phyloP scores from a whole-genome alignment of 2,113 vertebrate genomes.

The Onychostoma macrolepis region DNA sequence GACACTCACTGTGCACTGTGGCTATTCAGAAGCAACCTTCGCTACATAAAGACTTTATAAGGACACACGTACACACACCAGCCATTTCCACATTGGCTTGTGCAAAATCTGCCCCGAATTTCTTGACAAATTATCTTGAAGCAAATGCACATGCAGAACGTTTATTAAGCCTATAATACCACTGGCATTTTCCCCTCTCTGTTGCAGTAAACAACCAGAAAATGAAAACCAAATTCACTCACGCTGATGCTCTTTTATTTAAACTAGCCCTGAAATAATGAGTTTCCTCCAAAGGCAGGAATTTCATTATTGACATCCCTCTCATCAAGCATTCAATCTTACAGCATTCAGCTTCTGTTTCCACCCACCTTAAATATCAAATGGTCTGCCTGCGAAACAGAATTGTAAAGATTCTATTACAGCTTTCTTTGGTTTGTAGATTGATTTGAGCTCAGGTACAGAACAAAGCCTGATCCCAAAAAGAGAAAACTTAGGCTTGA shows the following conservation, averaged over 20 bases:
- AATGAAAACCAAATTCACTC: conserved; percentile 62
- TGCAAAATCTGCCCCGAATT: conserved; percentile 60
- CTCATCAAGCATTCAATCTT: conserved; percentile 53
- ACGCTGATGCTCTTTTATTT: conserved; percentile 66
- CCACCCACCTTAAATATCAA: conserved; percentile 22
- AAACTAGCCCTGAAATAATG: conserved; percentile 60
- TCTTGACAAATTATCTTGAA: conserved; percentile 66
- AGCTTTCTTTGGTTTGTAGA: neutral
- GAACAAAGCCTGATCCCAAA: neutral
- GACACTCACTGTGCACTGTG: neutral
- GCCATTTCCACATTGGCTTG: conserved; percentile 61
- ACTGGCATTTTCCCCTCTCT: conserved; percentile 56
- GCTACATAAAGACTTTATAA: neutral
- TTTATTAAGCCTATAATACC: conserved; percentile 62
- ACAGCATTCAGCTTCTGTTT: conserved; percentile 16
- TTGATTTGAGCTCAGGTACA: neutral
- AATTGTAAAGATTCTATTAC: conserved; percentile 26
- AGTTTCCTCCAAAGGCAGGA: conserved; percentile 58
- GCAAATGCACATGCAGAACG: conserved; percentile 72
- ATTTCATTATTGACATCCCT: conserved; percentile 59
- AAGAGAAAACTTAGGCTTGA: neutral
- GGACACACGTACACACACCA: conserved; percentile 40
- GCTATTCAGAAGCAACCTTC: conserved; percentile 34
- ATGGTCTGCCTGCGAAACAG: neutral
- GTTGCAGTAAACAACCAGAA: conserved; percentile 69